Percentiles rank a stretch among this genome's conserved stretches.
These are phyloP conservation scores for Delichon dasypus DNA, from an alignment of 2,797 vertebrate species.

Conservation along the genomic window DNA sequence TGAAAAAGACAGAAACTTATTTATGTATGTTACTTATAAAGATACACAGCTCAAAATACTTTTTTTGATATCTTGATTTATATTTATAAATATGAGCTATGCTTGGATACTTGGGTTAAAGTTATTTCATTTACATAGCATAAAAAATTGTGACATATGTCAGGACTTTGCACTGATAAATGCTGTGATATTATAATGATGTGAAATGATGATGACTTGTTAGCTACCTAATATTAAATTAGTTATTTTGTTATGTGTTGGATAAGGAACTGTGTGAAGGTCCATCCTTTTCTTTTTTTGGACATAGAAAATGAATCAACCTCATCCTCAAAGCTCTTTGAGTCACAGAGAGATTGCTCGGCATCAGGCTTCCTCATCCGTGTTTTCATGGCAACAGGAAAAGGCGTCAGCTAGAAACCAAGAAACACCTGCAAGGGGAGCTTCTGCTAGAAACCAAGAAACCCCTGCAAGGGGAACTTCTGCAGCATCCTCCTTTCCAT, in stretches of 20 bases:
- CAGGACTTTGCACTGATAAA: background rate
- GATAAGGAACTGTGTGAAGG: background rate
- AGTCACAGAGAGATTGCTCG: conserved; percentile 89
- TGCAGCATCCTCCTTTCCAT: conserved; percentile 60
- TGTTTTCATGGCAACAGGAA: conserved; percentile 92
- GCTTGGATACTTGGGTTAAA: background rate
- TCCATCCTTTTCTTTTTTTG: background rate
- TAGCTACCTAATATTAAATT: background rate
- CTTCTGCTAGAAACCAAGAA: conserved; percentile 71
- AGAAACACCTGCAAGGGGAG: conserved; percentile 82
- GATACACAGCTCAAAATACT: background rate
- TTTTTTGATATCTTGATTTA: background rate
- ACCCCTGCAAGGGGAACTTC: conserved; percentile 81
- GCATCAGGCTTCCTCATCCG: conserved; percentile 87
- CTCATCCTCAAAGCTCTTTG: conserved; percentile 65
- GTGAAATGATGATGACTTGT: background rate
- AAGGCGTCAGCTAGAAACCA: conserved; percentile 71
- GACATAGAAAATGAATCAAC: conserved; percentile 79
- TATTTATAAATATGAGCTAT: background rate
- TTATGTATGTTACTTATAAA: background rate
- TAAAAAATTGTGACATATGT: background rate
- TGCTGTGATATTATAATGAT: background rate
- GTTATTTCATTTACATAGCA: background rate
- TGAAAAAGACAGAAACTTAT: background rate
- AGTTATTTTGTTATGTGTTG: background rate